Conservation (phyloP, 2,888 invertebrate species). For the Hedya salicella region DNA sequence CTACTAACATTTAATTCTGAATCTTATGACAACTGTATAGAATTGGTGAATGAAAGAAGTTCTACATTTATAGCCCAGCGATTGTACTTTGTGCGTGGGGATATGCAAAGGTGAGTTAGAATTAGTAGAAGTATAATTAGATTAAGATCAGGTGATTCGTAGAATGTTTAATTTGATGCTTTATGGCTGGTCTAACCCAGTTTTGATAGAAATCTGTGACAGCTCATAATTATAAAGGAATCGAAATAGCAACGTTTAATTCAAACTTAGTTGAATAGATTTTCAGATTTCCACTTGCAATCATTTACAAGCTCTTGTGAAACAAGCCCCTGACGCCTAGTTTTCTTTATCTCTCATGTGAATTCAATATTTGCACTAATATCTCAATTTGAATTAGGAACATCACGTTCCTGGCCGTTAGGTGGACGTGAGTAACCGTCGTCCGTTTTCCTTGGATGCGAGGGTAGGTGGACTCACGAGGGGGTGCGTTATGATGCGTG, state of each 20-base stretch:
- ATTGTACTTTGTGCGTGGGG: not conserved
- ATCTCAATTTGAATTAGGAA: too few relatives aligned
- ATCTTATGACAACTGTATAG: not conserved
- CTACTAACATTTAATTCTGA: not conserved
- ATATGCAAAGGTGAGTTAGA: conserved; percentile 21
- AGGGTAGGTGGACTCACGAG: conserved; percentile 1
- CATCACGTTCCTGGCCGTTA: too few relatives aligned
- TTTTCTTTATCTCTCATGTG: too few relatives aligned
- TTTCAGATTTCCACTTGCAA: too few relatives aligned
- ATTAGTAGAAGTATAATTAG: conserved; percentile 14
- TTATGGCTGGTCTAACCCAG: conserved; percentile 1
- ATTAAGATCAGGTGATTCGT: conserved; percentile 25
- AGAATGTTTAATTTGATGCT: conserved; percentile 28
- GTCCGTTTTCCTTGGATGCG: too few relatives aligned
- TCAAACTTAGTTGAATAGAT: too few relatives aligned
- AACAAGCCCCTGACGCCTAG: too few relatives aligned
- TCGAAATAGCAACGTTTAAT: too few relatives aligned
- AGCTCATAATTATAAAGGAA: not conserved
- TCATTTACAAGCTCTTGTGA: too few relatives aligned
- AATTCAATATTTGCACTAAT: too few relatives aligned
- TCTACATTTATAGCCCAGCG: not conserved
- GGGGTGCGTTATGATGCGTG: conserved; percentile 79
- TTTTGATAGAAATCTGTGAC: not conserved
- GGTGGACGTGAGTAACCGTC: too few relatives aligned
- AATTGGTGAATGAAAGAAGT: not conserved